Percentiles rank a stretch among this genome's conserved stretches.
phyloP scores from a whole-genome alignment of 2,797 vertebrate genomes.

The Mionectes olivaceus region DNA sequence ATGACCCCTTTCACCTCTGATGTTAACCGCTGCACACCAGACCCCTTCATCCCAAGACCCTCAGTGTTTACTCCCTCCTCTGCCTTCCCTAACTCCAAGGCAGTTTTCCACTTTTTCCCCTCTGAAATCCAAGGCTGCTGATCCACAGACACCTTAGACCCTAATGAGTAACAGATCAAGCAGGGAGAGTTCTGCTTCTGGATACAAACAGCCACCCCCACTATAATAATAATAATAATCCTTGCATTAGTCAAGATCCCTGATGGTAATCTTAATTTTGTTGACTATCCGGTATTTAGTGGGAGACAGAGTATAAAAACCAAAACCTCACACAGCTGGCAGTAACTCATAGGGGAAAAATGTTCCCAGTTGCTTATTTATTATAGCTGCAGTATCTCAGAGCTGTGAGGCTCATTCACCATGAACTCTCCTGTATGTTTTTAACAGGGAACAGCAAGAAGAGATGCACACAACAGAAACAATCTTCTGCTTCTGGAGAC shows the following conservation, averaged over 20 bases:
- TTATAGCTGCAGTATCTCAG: not conserved
- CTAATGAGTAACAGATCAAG: not conserved
- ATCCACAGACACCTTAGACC: not conserved
- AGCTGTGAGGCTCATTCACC: not conserved
- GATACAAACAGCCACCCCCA: constrained; percentile 11
- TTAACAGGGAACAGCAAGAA: not conserved
- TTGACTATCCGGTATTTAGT: constrained; percentile 17
- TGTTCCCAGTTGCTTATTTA: not conserved
- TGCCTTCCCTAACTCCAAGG: not conserved
- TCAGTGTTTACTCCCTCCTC: not conserved
- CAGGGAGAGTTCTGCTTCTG: not conserved
- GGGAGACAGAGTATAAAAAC: constrained; percentile 24
- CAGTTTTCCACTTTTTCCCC: not conserved
- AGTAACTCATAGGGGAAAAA: not conserved
- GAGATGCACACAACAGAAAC: not conserved
- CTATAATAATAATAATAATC: not conserved
- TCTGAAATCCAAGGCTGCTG: not conserved
- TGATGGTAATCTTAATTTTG: constrained; percentile 49
- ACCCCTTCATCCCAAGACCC: not conserved
- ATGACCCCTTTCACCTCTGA: not conserved
- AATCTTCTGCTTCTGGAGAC: not conserved
- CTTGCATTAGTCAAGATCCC: not conserved
- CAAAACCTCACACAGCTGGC: not conserved
- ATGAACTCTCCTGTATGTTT: not conserved
- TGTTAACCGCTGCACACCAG: not conserved